Conservation (phyloP, 2,888 invertebrate species). For the Drosophila testacea region DNA sequence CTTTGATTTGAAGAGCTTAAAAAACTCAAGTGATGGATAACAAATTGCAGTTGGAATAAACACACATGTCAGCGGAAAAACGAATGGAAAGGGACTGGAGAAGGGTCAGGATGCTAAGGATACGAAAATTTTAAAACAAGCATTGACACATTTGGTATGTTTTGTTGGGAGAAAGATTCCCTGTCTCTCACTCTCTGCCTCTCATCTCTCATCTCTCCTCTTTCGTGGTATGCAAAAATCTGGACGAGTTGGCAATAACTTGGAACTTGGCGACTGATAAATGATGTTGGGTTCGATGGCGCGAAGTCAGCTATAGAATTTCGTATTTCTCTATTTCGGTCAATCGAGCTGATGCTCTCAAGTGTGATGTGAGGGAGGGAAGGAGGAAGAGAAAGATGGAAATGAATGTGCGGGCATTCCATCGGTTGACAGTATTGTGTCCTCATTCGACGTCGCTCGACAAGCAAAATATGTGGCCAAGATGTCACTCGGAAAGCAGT, state of each 20-base stretch:
- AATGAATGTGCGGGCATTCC: constrained; percentile 83
- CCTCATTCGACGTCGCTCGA: constrained; percentile 71
- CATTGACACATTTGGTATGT: constrained; percentile 73
- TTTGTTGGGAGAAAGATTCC: constrained; percentile 31
- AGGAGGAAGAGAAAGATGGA: constrained; percentile 26
- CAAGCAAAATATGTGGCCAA: constrained; percentile 82
- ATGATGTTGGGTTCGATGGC: constrained; percentile 64
- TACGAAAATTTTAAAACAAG: constrained; percentile 52
- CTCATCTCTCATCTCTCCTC: background rate
- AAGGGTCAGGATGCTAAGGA: constrained; percentile 14
- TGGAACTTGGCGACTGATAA: constrained; percentile 74
- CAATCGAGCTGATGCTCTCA: constrained; percentile 74
- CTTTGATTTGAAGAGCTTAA: constrained; percentile 15
- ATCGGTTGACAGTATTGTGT: constrained; percentile 77
- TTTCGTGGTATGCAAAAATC: constrained; percentile 72
- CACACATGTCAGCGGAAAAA: constrained; percentile 20
- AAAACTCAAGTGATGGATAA: constrained; percentile 59
- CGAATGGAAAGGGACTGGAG: background rate
- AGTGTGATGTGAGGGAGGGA: constrained; percentile 26
- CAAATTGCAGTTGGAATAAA: constrained; percentile 57
- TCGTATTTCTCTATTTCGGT: constrained; percentile 83
- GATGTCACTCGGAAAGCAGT: constrained; percentile 62
- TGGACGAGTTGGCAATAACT: constrained; percentile 70
- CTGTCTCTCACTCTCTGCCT: background rate
- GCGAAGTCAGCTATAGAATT: constrained; percentile 69